A percentile compares a stretch with the other conserved stretches of the same genome.
Conservation (phyloP, 2,113 vertebrate genomes). For the Cinclus cinclus region DNA sequence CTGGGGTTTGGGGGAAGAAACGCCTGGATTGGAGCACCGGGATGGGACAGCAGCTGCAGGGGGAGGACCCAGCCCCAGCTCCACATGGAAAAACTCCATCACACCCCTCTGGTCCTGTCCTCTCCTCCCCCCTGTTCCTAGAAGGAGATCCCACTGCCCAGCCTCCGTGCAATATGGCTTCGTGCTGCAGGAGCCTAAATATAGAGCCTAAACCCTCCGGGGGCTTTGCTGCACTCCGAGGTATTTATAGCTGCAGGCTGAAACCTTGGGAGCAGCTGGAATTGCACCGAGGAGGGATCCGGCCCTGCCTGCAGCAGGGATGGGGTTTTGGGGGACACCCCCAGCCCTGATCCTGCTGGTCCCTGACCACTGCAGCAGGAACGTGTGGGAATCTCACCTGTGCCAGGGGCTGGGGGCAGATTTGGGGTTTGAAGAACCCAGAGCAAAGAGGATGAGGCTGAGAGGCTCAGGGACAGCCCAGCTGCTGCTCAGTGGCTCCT, state of each 20-base stretch:
- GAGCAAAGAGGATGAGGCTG: neutral
- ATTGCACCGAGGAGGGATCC: neutral
- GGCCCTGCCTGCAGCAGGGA: neutral
- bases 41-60: accelerated
- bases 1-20: neutral
- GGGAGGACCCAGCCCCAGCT: neutral
- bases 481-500: accelerated
- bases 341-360: accelerated
- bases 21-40: accelerated
- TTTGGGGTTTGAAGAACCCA: neutral
- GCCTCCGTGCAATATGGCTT: neutral
- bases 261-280: neutral
- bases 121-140: neutral
- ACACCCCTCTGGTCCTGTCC: accelerated
- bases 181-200: constrained; percentile 33
- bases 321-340: neutral
- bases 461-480: neutral
- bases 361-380: accelerated
- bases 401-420: accelerated
- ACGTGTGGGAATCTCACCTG: accelerated
- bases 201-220: constrained; percentile 5
- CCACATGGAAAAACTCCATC: neutral
- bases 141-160: constrained; percentile 2
- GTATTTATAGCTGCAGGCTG: constrained; percentile 45
- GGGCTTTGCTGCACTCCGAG: neutral